These are phyloP conservation scores for Aphis gossypii DNA, from an alignment of 1,140 invertebrate genomes.

Conservation along the genomic window DNA sequence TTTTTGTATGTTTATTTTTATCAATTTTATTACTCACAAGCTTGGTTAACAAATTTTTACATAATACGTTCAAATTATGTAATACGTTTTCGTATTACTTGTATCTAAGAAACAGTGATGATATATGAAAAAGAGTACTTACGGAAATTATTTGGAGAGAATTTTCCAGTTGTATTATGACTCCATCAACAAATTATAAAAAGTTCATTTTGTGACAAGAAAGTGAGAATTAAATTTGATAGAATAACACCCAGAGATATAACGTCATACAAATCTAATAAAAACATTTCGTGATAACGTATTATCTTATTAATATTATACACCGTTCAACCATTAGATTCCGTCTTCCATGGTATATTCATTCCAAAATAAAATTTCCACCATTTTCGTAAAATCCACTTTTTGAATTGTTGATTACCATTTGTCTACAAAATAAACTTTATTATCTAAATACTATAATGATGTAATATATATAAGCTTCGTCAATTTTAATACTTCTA, in stretches of 20 bases:
- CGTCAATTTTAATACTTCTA: conserved; percentile 1
- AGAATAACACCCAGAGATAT: neutral
- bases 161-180: neutral
- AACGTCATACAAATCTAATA: neutral
- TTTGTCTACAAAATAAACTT: neutral
- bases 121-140: neutral
- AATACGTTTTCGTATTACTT: neutral
- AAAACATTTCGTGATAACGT: neutral
- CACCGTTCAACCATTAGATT: neutral
- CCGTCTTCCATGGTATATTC: no score
- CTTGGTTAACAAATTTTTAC: neutral
- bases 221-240: neutral
- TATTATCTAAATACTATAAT: neutral
- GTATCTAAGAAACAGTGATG: neutral
- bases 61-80: neutral
- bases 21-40: neutral
- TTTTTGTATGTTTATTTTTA: neutral
- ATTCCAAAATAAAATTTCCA: neutral
- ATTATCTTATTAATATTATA: neutral
- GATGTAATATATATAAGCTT: no score
- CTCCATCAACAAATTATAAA: neutral
- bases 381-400: neutral
- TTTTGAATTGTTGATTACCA: neutral
- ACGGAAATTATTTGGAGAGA: neutral
- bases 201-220: neutral